phyloP scores from a whole-genome alignment of 2,113 vertebrate genomes.

The Pantherophis guttatus region DNA sequence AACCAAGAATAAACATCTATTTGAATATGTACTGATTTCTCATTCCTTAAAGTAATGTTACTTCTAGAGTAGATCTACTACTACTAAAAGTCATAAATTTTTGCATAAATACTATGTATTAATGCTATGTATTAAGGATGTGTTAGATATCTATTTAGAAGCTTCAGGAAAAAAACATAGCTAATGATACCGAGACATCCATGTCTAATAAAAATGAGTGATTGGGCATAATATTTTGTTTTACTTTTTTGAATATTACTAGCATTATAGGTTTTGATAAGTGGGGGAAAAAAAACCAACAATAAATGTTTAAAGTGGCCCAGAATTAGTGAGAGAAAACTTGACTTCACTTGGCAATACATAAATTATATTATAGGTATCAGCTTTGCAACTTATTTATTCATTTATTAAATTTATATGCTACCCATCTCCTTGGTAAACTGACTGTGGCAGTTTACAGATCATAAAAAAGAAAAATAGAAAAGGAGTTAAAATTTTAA shows the following conservation, averaged over 20 bases:
- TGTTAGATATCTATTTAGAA: neutral
- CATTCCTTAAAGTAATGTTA: neutral
- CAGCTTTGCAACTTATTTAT: neutral
- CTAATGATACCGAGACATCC: neutral
- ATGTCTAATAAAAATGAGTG: neutral
- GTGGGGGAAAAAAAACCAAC: neutral
- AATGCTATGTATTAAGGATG: neutral
- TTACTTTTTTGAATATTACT: constrained; percentile 14
- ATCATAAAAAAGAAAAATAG: neutral
- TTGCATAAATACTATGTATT: neutral
- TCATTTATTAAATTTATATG: neutral
- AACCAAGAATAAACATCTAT: neutral
- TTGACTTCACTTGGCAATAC: neutral
- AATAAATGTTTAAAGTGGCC: neutral
- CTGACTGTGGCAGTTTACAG: neutral
- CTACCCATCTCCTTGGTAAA: neutral
- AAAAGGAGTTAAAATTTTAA: neutral
- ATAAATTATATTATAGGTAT: neutral
- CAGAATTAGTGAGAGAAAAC: constrained; percentile 1
- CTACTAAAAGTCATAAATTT: neutral
- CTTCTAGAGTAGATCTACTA: neutral
- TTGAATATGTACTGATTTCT: neutral
- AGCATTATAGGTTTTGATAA: neutral
- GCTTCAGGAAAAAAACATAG: neutral
- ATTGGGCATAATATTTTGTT: constrained; percentile 27